These are phyloP conservation scores for Lordiphosa mommai DNA, from an alignment of 1,140 invertebrate species.

Conservation along the genomic window DNA sequence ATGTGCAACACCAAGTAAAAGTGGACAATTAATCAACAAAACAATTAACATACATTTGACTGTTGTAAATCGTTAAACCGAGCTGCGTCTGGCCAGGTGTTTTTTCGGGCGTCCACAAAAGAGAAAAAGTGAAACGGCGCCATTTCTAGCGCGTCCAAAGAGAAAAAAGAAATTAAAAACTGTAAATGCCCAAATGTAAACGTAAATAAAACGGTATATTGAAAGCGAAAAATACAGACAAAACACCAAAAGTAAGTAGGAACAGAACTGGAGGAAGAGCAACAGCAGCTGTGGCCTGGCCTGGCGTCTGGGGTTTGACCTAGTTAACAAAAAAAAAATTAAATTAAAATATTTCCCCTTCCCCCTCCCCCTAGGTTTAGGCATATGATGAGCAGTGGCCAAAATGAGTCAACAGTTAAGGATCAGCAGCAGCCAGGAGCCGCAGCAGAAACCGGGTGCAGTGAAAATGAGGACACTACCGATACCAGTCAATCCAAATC, in stretches of 20 bases:
- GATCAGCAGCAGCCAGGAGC: constrained; percentile 50
- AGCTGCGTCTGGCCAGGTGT: constrained; percentile 43
- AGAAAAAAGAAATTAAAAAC: constrained; percentile 26
- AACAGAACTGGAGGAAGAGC: constrained; percentile 5
- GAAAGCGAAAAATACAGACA: constrained; percentile 27
- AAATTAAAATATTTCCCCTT: constrained; percentile 8
- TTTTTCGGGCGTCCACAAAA: constrained; percentile 59
- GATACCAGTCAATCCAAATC: constrained; percentile 72
- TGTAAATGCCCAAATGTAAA: constrained; percentile 57
- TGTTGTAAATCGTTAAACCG: constrained; percentile 23
- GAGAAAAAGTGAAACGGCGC: constrained; percentile 73
- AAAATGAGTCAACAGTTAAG: constrained; percentile 76
- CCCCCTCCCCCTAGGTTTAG: background rate
- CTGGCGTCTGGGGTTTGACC: constrained; percentile 54
- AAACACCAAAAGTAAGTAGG: constrained; percentile 57
- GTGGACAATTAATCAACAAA: constrained; percentile 13
- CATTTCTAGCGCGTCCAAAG: constrained; percentile 72
- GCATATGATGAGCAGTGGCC: constrained; percentile 74
- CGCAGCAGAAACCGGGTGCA: constrained; percentile 61
- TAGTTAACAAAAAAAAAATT: constrained; percentile 41
- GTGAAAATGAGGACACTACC: constrained; percentile 74
- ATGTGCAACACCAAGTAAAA: constrained; percentile 7
- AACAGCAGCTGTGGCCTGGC: constrained; percentile 11
- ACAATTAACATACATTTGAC: constrained; percentile 7
- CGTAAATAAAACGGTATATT: constrained; percentile 27